Evolutionary conservation across 2,888 invertebrate species (phyloP).

Genomic region (Machimus rusticus): DNA sequence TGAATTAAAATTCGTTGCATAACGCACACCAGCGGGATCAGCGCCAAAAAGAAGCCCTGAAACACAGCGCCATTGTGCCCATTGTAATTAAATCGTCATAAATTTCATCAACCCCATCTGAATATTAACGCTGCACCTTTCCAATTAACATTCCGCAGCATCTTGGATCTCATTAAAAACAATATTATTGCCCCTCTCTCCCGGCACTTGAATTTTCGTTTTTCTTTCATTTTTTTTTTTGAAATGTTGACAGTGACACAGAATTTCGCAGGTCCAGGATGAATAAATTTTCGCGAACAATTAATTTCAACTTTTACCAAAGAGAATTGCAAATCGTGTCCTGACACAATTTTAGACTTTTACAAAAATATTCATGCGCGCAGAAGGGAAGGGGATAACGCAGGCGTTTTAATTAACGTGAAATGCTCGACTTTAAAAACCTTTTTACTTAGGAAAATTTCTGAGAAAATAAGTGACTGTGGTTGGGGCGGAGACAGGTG

Average conservation of each 20-base stretch:
- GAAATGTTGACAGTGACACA: neutral
- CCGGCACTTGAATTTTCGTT: neutral
- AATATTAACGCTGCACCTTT: neutral
- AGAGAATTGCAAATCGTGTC: conserved; percentile 7
- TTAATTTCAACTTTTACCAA: neutral
- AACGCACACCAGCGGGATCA: neutral
- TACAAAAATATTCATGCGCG: neutral
- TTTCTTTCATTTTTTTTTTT: neutral
- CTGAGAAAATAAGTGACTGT: neutral
- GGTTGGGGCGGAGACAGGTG: neutral
- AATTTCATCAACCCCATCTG: neutral
- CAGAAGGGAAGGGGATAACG: neutral
- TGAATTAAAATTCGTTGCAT: neutral
- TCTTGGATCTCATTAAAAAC: neutral
- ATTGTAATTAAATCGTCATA: neutral
- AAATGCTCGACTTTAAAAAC: neutral
- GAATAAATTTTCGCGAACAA: conserved; percentile 5
- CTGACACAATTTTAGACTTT: conserved; percentile 5
- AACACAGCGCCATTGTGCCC: neutral
- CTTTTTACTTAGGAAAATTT: neutral
- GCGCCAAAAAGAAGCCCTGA: neutral
- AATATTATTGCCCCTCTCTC: neutral
- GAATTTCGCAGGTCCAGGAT: neutral
- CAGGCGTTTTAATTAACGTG: neutral
- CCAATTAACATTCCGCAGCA: neutral